Base-by-base conservation (phyloP, 2,888 invertebrate species). In the Bombyx huttoni region DNA sequence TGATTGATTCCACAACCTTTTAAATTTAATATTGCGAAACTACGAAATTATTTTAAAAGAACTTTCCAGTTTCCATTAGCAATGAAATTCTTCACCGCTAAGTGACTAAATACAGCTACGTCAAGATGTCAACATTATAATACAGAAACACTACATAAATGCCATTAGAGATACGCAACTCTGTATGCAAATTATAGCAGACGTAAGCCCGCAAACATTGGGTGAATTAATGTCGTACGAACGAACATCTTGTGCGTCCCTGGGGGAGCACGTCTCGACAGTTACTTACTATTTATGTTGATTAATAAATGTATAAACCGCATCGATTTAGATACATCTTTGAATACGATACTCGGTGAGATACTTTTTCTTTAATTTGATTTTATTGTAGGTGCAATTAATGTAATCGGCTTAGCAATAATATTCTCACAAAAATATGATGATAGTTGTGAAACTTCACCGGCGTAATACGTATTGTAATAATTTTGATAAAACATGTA, bases 101-200 rank as follows among this genome's bases (percentile, higher is more conserved):
- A 66, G 56, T 55, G 60, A 63, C 61, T 63, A 57, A 54, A 58
- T 56, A 59, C 58, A 59, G 52, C 61, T 49, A 56, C 58, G 62
- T 67, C 69, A 65, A 60, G 56, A 59, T 59, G 59, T 63, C 59
- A 61, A 56, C 56, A 52, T 58, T 50, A 55, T 48, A 53, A 52
- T 53, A 57, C 52, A 54, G 63, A 61, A 60, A 64, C 63, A 64
- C 68, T 70, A 73, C 71, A 65, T 58, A 63, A 69, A 74, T 64
- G 60, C 68, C 65, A 68, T 73, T 75, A 74, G 62, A 62, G 62
- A 54, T 64, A 64, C 63, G 64, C 60, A 68, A 65, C 68, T 60
- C 65, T 65, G 67, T 75, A 81, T 82, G 80, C 73, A 81, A 81
- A 82, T 81, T 73, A 70, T 65, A 70, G 67, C 60, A 74, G 73